phyloP scores from a whole-genome alignment of 2,113 vertebrate species.

The Notechis scutatus region DNA sequence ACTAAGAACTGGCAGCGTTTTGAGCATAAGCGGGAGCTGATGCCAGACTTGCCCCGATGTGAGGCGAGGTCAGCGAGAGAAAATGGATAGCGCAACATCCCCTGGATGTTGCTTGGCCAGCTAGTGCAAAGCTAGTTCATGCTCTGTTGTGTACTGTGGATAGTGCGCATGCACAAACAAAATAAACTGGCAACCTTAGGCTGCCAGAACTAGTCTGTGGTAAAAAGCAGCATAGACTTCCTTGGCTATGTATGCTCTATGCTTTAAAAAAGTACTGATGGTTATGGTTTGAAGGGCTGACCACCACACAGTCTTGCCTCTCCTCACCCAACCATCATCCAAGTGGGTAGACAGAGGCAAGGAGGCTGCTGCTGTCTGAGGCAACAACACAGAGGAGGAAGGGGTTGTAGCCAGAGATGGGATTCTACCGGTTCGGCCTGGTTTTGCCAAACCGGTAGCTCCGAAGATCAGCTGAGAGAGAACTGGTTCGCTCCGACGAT shows the following conservation, averaged over 20 bases:
- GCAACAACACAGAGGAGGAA: neutral
- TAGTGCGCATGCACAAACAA: neutral
- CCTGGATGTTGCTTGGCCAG: neutral
- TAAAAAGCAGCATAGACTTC: too few species aligned
- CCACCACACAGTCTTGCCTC: neutral
- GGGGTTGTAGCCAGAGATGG: neutral
- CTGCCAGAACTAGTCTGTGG: too few species aligned
- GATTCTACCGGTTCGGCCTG: too few species aligned
- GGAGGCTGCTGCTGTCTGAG: neutral
- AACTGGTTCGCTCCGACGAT: too few species aligned
- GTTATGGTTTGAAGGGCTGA: neutral
- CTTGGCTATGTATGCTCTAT: too few species aligned
- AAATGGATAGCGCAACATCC: neutral
- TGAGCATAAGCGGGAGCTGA: neutral
- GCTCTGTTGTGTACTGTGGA: neutral
- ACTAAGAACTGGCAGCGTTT: neutral
- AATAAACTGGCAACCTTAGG: neutral
- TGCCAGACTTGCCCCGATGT: neutral
- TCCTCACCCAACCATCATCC: neutral
- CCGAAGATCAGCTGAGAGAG: too few species aligned
- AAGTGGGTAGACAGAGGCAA: neutral
- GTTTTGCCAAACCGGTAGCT: too few species aligned
- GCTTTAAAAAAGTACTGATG: neutral
- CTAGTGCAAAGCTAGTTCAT: neutral
- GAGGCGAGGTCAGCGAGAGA: neutral